Percentiles rank a stretch among this genome's conserved stretches.
phyloP scores from a whole-genome alignment of 2,888 invertebrate species.

The Pandemis corylana region DNA sequence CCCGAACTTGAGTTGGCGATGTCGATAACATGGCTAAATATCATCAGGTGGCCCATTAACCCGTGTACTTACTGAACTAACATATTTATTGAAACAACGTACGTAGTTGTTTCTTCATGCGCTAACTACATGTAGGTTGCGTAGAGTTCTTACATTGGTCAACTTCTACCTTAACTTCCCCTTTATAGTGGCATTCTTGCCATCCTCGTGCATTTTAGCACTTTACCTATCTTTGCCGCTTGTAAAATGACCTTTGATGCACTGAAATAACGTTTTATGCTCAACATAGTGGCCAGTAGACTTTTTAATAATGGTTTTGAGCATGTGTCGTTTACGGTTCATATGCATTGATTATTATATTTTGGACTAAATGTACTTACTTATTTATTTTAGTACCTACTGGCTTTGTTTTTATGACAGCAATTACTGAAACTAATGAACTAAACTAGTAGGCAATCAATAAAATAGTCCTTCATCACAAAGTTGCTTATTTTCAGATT shows the following conservation, averaged over 20 bases:
- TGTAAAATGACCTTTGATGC: neutral
- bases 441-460: neutral
- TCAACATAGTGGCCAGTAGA: conserved; percentile 12
- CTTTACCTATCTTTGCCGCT: neutral
- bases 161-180: neutral
- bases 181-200: neutral
- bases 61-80: conserved; percentile 6
- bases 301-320: neutral
- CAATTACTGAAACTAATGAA: conserved; percentile 44
- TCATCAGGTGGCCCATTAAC: conserved; percentile 22
- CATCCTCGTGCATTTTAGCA: neutral
- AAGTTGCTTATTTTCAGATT: neutral
- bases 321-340: neutral
- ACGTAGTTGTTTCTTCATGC: neutral
- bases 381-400: neutral
- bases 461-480: neutral
- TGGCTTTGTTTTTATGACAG: conserved; percentile 60
- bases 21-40: conserved; percentile 8
- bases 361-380: too few species aligned
- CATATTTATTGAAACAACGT: conserved; percentile 10
- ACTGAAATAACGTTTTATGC: neutral
- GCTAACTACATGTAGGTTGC: neutral
- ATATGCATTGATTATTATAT: too few species aligned
- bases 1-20: conserved; percentile 1
- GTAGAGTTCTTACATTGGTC: neutral